Evolutionary conservation across 2,113 vertebrate species (phyloP), one percentile per base, ranked within the genome.

Genomic region (Nothocercus julius): DNA sequence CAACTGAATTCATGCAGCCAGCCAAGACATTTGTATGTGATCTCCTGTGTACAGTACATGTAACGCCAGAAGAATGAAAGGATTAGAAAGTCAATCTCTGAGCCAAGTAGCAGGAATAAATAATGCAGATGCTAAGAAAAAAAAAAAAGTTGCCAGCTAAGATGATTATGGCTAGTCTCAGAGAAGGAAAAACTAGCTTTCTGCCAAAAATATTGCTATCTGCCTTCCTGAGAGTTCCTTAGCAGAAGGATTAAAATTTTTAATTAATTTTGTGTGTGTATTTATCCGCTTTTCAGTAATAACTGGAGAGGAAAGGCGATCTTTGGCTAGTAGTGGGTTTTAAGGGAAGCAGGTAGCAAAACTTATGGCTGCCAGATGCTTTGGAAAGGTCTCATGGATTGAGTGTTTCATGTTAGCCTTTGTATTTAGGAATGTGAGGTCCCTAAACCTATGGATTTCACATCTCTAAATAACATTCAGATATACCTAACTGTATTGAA

Each of bases 71-170:
- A 78, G 67, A 82, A 97, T 92, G 62, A n/a, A 56, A 83, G 13
- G 42, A 92, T 64, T 45, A 82, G 40, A 67, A 95, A 93, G 61
- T 80, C 75, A 79, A 75, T 51, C 82, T 74, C 67, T 84, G 34
- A 93, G 78, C 42, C 49, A 95, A 92, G 27, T n/a, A 76, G 67
- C 56, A 82, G 58, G 90, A 83, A 89, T 81, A 91, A 89, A 92
- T 87, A 85, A 91, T 61, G 32, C 82, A 85, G 67, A 87, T 54
- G 34, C 28, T 88, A 84, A 42, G 51, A 64, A 85, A 90, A 64
- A 64, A 85, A 90, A 64, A 91, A 77, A 90, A 40, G 86, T 54
- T 72, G 85, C 47, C 92, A 93, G 40, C 36, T 51, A 78, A 21
- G 25, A 80, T 84, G 89, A 91, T 78, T 90, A 61, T 8, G 42